Evolutionary conservation across 2,888 invertebrate genomes (phyloP), one percentile per base, ranked within the genome.

Genomic region (Odontomyia ornata): DNA sequence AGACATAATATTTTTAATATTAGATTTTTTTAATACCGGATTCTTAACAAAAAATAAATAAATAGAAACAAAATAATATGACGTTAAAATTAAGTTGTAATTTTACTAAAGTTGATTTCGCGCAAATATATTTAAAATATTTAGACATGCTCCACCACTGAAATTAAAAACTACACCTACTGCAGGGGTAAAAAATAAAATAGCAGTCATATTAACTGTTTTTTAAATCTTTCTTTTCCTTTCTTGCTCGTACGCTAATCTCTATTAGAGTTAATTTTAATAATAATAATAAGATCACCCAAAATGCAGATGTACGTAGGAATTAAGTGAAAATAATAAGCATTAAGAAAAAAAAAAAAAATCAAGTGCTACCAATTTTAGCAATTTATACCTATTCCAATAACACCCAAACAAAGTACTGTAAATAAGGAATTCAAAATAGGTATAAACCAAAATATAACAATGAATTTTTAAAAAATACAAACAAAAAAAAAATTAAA

Each of bases 291-390:
- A 36, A 36, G 36, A 36, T 36, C 36, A 36, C n/a, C n/a, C n/a
- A n/a, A n/a, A 52, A 52, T 52, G 13, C 3, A 9, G n/a, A 18
- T 52, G 18, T 52, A 52, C 52, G 52, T 52, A 52, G 13, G 15
- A 18, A 3, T 18, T 52, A 52, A 52, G 52, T 60, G 60, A 25
- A 60, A 60, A 60, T 60, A 60, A 60, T 60, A 60, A 25, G 18
- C 18, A 25, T 60, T 25, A 60, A 25, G 21, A 60, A 43, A 28
- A 43, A 60, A 60, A 46, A 30, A 47, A 69, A 47, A 69, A 69
- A 73, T 73, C 73, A 73, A 73, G 73, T 73, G 73, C 73, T 73
- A 73, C 73, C 73, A 73, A 73, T 43, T 73, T 73, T 73, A 73
- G 73, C 43, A 73, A 73, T 73, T 73, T 73, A 73, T 73, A 73